Conservation (phyloP, 2,797 vertebrate genomes). For the Podarcis siculus region DNA sequence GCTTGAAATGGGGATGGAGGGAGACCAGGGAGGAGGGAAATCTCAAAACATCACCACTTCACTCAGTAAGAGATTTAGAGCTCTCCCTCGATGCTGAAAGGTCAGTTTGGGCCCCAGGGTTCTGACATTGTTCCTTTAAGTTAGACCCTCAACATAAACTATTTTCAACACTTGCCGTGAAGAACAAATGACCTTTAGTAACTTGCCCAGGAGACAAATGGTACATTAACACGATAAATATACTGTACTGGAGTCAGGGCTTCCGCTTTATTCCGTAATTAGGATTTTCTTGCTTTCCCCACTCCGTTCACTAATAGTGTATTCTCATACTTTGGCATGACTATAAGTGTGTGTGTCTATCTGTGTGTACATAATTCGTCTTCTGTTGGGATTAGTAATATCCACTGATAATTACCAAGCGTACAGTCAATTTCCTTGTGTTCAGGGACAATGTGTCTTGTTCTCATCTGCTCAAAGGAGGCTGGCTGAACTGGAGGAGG, state of each 20-base stretch:
- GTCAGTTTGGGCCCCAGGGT: slow-evolving; percentile 76
- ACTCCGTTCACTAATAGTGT: slow-evolving; percentile 23
- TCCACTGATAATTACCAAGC: slow-evolving; percentile 51
- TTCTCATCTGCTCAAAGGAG: slow-evolving; percentile 12
- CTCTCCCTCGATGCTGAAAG: slow-evolving; percentile 76
- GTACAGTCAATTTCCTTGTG: slow-evolving; percentile 49
- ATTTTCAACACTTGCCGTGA: slow-evolving; percentile 84
- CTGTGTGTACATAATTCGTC: neutral
- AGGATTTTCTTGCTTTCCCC: slow-evolving; percentile 52
- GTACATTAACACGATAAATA: slow-evolving; percentile 79
- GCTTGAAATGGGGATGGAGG: slow-evolving; percentile 26
- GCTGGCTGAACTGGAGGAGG: slow-evolving; percentile 35
- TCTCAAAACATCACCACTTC: slow-evolving; percentile 66
- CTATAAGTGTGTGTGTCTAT: neutral
- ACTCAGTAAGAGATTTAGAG: slow-evolving; percentile 74
- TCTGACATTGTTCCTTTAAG: slow-evolving; percentile 83
- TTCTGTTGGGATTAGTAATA: slow-evolving; percentile 46
- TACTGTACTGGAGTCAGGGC: slow-evolving; percentile 58
- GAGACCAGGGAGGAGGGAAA: slow-evolving; percentile 46
- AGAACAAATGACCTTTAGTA: slow-evolving; percentile 85
- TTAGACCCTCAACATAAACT: slow-evolving; percentile 80
- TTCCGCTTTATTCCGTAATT: slow-evolving; percentile 73
- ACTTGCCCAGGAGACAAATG: slow-evolving; percentile 81
- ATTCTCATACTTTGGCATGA: neutral
- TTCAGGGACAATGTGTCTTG: slow-evolving; percentile 53